A percentile compares a stretch with the other conserved stretches of the same genome.
Conservation (phyloP, 2,888 invertebrate genomes). For the Metacarcinus magister region DNA sequence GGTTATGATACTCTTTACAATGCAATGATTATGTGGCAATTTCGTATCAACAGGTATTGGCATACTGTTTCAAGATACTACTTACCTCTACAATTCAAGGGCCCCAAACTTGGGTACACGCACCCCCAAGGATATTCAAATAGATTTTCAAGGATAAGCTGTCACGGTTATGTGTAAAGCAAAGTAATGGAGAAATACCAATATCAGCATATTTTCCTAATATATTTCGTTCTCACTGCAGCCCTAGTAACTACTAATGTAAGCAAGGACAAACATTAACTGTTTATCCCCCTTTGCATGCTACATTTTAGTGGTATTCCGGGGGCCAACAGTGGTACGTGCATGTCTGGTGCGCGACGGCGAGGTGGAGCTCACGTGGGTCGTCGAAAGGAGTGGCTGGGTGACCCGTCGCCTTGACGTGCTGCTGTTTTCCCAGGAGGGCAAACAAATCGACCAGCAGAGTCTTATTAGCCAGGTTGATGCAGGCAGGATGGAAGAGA, state of each 20-base stretch:
- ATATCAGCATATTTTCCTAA: no score
- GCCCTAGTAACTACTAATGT: background rate
- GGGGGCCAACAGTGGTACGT: slow-evolving; percentile 55
- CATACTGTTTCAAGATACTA: no score
- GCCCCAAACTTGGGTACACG: no score
- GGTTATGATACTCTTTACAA: no score
- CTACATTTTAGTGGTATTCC: slow-evolving; percentile 64
- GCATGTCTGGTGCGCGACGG: slow-evolving; percentile 68
- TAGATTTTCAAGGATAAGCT: no score
- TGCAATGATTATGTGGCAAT: no score
- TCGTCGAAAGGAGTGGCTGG: slow-evolving; percentile 62
- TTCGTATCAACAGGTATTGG: no score
- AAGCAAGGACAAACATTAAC: background rate
- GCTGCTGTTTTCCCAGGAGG: background rate
- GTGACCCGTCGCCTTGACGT: slow-evolving; percentile 35
- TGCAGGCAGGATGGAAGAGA: background rate
- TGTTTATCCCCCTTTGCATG: background rate
- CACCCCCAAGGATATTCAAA: no score
- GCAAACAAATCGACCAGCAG: background rate
- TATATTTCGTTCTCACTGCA: no score
- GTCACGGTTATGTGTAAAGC: no score
- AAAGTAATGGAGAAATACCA: no score
- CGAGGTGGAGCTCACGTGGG: slow-evolving; percentile 69
- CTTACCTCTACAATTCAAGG: no score
- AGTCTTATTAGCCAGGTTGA: slow-evolving; percentile 58